Conservation (phyloP, 2,797 vertebrate genomes). For the Falco cherrug region DNA sequence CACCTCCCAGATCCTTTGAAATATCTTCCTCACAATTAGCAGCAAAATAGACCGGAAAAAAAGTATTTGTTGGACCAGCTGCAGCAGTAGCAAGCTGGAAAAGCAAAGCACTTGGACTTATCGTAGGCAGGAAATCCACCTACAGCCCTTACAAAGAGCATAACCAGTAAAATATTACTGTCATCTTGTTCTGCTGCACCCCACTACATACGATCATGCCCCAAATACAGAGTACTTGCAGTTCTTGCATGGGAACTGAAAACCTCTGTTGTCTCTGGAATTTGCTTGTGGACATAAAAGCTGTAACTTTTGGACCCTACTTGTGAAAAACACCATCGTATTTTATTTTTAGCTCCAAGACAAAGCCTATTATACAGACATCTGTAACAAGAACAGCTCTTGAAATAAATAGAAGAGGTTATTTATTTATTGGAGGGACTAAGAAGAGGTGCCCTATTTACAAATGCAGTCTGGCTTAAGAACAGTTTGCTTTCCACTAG, state of each 20-base stretch:
- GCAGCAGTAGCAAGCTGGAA: neutral
- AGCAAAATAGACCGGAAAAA: constrained; percentile 29
- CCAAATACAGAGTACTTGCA: neutral
- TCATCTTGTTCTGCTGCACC: neutral
- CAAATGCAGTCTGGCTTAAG: neutral
- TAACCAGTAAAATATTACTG: neutral
- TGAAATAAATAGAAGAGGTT: constrained; percentile 32
- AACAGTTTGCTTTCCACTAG: neutral
- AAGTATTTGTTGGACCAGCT: neutral
- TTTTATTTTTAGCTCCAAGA: neutral
- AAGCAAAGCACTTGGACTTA: neutral
- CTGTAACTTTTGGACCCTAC: neutral
- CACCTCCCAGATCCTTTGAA: constrained; percentile 16
- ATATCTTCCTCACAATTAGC: neutral
- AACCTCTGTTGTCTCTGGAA: neutral
- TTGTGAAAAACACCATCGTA: neutral
- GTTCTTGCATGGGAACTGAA: neutral
- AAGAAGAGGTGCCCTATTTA: neutral
- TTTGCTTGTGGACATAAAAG: neutral
- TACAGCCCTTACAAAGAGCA: constrained; percentile 5
- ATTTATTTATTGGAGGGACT: constrained; percentile 33
- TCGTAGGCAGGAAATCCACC: neutral
- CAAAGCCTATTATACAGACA: constrained; percentile 1
- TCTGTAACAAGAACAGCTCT: constrained; percentile 32
- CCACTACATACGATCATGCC: neutral